phyloP scores from a whole-genome alignment of 2,888 invertebrate species.

The Tipula vernalis region DNA sequence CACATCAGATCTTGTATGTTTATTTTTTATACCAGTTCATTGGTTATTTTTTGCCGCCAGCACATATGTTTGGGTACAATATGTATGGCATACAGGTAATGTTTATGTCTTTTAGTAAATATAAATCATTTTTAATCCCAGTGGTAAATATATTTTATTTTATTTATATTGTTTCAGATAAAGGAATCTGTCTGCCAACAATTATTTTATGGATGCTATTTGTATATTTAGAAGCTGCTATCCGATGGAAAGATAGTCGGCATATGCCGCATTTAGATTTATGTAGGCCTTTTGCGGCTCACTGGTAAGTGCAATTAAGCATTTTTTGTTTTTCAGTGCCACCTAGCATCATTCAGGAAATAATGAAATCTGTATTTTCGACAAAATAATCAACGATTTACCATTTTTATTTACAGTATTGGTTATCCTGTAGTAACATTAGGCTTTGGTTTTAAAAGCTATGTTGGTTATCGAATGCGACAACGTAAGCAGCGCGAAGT shows the following conservation, averaged over 20 bases:
- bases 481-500: slow-evolving; percentile 87
- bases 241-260: slow-evolving; percentile 70
- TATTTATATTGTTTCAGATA: slow-evolving; percentile 46
- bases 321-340: slow-evolving; percentile 17
- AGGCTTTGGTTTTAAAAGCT: slow-evolving; percentile 91
- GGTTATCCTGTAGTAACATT: slow-evolving; percentile 91
- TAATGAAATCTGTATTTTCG: too few species aligned
- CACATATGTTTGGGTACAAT: slow-evolving; percentile 98
- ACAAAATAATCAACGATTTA: background rate
- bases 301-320: slow-evolving; percentile 49
- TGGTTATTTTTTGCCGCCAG: slow-evolving; percentile 97
- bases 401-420: slow-evolving; percentile 41
- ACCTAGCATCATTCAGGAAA: background rate
- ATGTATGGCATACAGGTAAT: slow-evolving; percentile 92
- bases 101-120: background rate
- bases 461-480: slow-evolving; percentile 79
- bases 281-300: slow-evolving; percentile 91
- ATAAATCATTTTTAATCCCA: background rate
- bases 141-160: slow-evolving; percentile 15
- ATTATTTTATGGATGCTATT: slow-evolving; percentile 87
- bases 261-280: slow-evolving; percentile 80
- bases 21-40: slow-evolving; percentile 96
- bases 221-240: slow-evolving; percentile 87
- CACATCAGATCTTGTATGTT: slow-evolving; percentile 96
- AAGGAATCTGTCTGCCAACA: slow-evolving; percentile 89